A percentile compares a stretch with the other conserved stretches of the same genome.
These are phyloP conservation scores for Hydriomena furcata DNA, from an alignment of 2,888 invertebrate genomes.

Conservation along the genomic window DNA sequence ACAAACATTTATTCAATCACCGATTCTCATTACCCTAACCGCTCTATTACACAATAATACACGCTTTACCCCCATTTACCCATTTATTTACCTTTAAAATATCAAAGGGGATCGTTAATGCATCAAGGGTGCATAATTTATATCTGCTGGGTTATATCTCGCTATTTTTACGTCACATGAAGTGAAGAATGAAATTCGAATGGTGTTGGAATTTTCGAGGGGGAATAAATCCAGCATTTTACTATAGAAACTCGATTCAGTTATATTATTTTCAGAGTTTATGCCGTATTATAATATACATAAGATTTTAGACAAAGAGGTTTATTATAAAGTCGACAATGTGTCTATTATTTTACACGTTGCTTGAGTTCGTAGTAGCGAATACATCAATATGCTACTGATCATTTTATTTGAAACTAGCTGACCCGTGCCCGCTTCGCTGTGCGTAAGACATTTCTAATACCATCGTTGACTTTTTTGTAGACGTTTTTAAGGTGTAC, in stretches of 20 bases:
- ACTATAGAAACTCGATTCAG: conserved; percentile 41
- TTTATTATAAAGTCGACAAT: too few relatives aligned
- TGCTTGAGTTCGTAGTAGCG: too few relatives aligned
- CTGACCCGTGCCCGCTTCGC: too few relatives aligned
- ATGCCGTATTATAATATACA: too few relatives aligned
- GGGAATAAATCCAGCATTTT: conserved; percentile 66
- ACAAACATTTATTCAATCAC: conserved; percentile 31
- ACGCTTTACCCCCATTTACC: conserved; percentile 67
- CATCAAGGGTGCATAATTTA: conserved; percentile 81
- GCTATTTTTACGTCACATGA: conserved; percentile 81
- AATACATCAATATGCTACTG: too few relatives aligned
- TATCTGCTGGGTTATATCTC: conserved; percentile 70
- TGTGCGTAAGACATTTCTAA: too few relatives aligned
- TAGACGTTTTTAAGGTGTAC: too few relatives aligned
- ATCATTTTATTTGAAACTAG: too few relatives aligned
- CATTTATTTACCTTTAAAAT: conserved; percentile 55
- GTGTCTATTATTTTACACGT: too few relatives aligned
- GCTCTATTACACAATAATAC: conserved; percentile 58
- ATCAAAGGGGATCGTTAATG: conserved; percentile 75
- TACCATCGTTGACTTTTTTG: too few relatives aligned
- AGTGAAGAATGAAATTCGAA: conserved; percentile 83
- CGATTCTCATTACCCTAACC: conserved; percentile 36
- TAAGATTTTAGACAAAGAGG: too few relatives aligned
- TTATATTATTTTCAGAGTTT: too few relatives aligned
- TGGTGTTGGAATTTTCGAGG: conserved; percentile 79